These are phyloP conservation scores for Drosophila bocki DNA, from an alignment of 1,140 invertebrate genomes.

Conservation along the genomic window DNA sequence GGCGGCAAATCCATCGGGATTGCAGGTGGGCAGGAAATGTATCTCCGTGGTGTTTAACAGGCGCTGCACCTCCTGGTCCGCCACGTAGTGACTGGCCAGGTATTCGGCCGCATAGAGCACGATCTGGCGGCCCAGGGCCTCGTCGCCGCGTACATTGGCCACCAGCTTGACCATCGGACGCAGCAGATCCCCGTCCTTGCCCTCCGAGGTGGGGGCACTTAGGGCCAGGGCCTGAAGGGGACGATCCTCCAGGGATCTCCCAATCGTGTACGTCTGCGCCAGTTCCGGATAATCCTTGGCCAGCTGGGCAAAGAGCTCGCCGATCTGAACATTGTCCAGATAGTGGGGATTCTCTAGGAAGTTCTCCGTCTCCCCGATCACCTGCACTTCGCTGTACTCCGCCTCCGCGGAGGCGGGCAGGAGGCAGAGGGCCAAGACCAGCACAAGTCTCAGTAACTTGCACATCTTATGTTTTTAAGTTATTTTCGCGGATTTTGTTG, in stretches of 20 bases:
- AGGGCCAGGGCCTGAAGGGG: slow-evolving; percentile 89
- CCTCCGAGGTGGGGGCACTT: slow-evolving; percentile 42
- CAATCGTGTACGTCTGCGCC: slow-evolving; percentile 91
- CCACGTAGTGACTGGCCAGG: slow-evolving; percentile 91
- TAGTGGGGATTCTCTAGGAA: slow-evolving; percentile 67
- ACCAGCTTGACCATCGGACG: slow-evolving; percentile 97
- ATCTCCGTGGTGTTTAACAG: slow-evolving; percentile 94
- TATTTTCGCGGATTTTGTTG: slow-evolving; percentile 1
- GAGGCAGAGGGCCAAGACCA: slow-evolving; percentile 12
- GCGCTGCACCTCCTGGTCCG: slow-evolving; percentile 88
- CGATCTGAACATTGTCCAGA: slow-evolving; percentile 67
- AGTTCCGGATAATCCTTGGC: slow-evolving; percentile 85
- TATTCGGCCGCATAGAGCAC: slow-evolving; percentile 94
- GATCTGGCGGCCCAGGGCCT: slow-evolving; percentile 95
- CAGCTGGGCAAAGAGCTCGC: slow-evolving; percentile 58
- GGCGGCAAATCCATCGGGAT: slow-evolving; percentile 95
- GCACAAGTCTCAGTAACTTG: background rate
- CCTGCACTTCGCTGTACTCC: slow-evolving; percentile 41
- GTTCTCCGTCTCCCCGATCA: slow-evolving; percentile 52
- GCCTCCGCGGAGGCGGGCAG: background rate
- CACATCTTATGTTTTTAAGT: slow-evolving; percentile 1
- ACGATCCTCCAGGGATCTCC: slow-evolving; percentile 91
- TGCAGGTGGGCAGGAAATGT: slow-evolving; percentile 95
- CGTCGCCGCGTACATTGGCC: slow-evolving; percentile 99
- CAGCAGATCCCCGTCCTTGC: slow-evolving; percentile 56